These are phyloP conservation scores for Ochropleura plecta DNA, from an alignment of 2,888 invertebrate genomes.

Conservation along the genomic window DNA sequence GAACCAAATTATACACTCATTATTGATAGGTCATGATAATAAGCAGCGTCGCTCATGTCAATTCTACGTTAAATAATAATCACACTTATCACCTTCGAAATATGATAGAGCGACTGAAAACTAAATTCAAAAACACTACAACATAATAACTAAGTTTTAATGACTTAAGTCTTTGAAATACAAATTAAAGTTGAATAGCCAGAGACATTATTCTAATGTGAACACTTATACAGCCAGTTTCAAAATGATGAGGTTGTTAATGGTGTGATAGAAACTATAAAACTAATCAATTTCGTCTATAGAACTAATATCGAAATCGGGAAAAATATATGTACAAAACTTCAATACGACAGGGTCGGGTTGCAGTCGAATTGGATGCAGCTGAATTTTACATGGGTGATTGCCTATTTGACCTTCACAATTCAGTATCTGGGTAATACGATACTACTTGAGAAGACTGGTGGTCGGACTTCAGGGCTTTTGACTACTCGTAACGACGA, in stretches of 20 bases:
- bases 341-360: not conserved
- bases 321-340: not conserved
- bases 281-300: not conserved
- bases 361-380: no score
- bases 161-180: slow-evolving; percentile 33
- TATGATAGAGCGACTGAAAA: not conserved
- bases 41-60: not conserved
- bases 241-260: not conserved
- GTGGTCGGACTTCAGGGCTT: no score
- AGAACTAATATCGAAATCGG: not conserved
- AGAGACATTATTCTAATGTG: slow-evolving; percentile 44
- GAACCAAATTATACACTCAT: not conserved
- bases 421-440: no score
- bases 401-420: no score
- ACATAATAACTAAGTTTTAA: slow-evolving; percentile 24
- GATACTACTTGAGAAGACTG: no score
- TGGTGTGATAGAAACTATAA: not conserved
- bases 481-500: no score
- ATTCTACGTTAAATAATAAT: not conserved
- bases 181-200: slow-evolving; percentile 48
- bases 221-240: not conserved
- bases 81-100: slow-evolving; percentile 11
- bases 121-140: not conserved
- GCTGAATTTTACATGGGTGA: no score
- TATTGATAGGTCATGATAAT: not conserved